Conservation (phyloP, 92 coral and sea anemone species). For the Diadumene lineata region DNA sequence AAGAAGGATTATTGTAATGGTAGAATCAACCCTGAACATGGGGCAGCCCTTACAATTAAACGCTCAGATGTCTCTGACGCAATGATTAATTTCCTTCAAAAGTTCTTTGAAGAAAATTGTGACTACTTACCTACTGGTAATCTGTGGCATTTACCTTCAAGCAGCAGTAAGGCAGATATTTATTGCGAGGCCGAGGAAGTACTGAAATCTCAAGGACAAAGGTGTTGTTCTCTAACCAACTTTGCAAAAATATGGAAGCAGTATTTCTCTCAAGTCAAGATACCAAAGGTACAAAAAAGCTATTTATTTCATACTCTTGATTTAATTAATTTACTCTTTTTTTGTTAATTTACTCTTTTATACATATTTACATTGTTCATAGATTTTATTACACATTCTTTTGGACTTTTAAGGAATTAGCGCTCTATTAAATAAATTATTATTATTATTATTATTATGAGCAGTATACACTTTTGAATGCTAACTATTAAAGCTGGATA, state of each 20-base stretch:
- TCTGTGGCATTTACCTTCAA: slow-evolving; percentile 47
- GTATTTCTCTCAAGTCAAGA: slow-evolving; percentile 50
- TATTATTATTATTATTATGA: too few species aligned
- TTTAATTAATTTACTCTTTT: too few species aligned
- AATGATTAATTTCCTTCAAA: slow-evolving; percentile 30
- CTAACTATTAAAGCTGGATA: too few species aligned
- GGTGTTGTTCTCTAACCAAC: slow-evolving; percentile 19
- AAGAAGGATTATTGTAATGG: slow-evolving; percentile 46
- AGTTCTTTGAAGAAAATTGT: slow-evolving; percentile 39
- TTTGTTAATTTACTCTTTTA: too few species aligned
- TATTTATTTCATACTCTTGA: too few species aligned
- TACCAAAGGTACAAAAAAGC: slow-evolving; percentile 69
- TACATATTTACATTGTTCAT: too few species aligned
- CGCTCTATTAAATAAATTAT: too few species aligned
- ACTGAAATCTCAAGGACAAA: slow-evolving; percentile 40
- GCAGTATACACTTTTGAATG: too few species aligned
- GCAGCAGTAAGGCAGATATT: slow-evolving; percentile 22
- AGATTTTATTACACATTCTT: too few species aligned
- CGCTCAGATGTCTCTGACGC: slow-evolving; percentile 5
- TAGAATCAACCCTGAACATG: slow-evolving; percentile 39
- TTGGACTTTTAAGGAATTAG: too few species aligned
- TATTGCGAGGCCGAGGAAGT: slow-evolving; percentile 41
- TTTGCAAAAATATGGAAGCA: slow-evolving; percentile 43
- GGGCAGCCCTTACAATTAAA: slow-evolving; percentile 2
- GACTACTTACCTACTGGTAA: slow-evolving; percentile 48